These are phyloP conservation scores for Callyntrura guangdongensis DNA, from an alignment of 2,888 invertebrate genomes.

Conservation along the genomic window DNA sequence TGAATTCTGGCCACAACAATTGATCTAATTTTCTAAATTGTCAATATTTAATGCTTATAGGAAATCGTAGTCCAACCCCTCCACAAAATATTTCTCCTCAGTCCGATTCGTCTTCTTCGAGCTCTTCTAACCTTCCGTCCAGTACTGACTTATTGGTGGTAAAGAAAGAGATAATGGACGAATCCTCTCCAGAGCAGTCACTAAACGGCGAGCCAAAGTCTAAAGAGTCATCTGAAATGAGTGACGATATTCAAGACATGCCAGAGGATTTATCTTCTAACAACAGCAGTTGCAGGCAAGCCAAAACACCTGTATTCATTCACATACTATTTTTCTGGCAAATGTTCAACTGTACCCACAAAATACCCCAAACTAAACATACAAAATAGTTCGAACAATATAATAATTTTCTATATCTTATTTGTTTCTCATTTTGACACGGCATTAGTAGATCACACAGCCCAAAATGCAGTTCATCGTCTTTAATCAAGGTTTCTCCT, in stretches of 20 bases:
- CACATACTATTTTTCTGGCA: too few relatives aligned
- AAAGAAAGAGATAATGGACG: constrained; percentile 83
- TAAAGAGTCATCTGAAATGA: constrained; percentile 79
- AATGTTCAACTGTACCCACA: too few relatives aligned
- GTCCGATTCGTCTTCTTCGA: constrained; percentile 91
- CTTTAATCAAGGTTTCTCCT: constrained; percentile 89
- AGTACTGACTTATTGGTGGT: constrained; percentile 87
- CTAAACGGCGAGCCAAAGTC: constrained; percentile 76
- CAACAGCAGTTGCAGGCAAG: constrained; percentile 82
- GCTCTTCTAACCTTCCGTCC: constrained; percentile 91
- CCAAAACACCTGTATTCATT: too few relatives aligned
- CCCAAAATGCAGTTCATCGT: constrained; percentile 82
- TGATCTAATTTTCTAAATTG: too few relatives aligned
- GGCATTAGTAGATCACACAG: constrained; percentile 75
- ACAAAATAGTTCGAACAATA: too few relatives aligned
- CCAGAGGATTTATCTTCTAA: constrained; percentile 84
- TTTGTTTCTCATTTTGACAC: constrained; percentile 29
- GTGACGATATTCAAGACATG: constrained; percentile 83
- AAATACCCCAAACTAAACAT: too few relatives aligned
- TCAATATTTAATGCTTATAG: too few relatives aligned
- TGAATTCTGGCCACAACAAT: too few relatives aligned
- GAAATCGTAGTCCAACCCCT: constrained; percentile 87
- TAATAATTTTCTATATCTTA: too few relatives aligned
- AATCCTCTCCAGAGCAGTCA: constrained; percentile 81
- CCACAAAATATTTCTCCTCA: constrained; percentile 89